Base-by-base conservation (phyloP, 2,113 vertebrate genomes). In the Gymnorhina tibicen region DNA sequence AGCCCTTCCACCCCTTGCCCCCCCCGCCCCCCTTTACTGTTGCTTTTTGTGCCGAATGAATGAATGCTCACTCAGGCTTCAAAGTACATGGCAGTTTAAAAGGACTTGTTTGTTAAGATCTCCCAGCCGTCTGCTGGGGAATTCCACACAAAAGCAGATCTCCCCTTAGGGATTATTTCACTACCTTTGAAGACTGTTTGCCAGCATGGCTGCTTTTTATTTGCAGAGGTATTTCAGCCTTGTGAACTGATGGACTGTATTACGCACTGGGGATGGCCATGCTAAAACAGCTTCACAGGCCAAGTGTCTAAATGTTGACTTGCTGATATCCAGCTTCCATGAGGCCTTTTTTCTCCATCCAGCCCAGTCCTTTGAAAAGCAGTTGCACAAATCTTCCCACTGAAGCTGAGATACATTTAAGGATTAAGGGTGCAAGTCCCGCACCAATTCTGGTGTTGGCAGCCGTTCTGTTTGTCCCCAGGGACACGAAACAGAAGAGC, bases 161-260 rank as follows among this genome's bases (percentile, higher is more conserved):
- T 86, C 91, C 84, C 88, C 87, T 90, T 44, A 78, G 63, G 81
- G 77, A 90, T 96, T 93, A 85, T 87, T 94, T 92, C 11, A 3
- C 75, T 95, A 66, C 84, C 93, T 93, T 91, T 91, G 83, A 97
- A 96, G 90, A 26, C 5, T 23, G 5, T 70, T 95, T 66, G 55
- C 77, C 93, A 94, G 66, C 49, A 44, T 90, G 82, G 94, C 89
- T 96, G 95, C 76, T 92, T 95, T 96, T 93, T 92, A 96, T 92
- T 93, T 89, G 91, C 76, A 72, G 91, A 92, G 75, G 87, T 95
- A 89, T 94, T 97, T 86, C 52, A 89, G 69, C 75, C 86, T n/a
- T 66, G 73, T 84, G 84, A 93, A 90, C 89, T 74, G 67, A 62
- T 0, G 3, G 76, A 67, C 52, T 52, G 55, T 63, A 16, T 74